A percentile compares a stretch with the other conserved stretches of the same genome.
phyloP scores from a whole-genome alignment of 1,140 invertebrate species.

The Sweltsa coloradensis region DNA sequence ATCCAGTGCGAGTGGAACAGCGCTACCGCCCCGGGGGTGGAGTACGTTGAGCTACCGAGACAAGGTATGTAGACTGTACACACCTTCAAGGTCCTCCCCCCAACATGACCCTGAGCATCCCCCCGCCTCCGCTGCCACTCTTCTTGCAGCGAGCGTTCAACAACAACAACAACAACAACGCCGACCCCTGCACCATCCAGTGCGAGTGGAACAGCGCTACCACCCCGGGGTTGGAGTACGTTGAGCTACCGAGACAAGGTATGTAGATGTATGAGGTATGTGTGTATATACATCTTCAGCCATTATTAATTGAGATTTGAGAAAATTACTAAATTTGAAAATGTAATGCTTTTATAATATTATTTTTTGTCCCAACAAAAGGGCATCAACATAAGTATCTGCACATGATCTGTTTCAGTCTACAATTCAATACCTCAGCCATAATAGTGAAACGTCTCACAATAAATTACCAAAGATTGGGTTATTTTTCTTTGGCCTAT shows the following conservation, averaged over 20 bases:
- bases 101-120: slow-evolving; percentile 23
- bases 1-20: slow-evolving; percentile 24
- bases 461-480: too few species aligned
- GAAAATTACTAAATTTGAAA: too few species aligned
- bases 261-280: too few species aligned
- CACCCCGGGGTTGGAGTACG: slow-evolving; percentile 21
- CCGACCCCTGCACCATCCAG: slow-evolving; percentile 17
- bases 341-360: too few species aligned
- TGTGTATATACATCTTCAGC: too few species aligned
- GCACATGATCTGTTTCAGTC: too few species aligned
- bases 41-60: slow-evolving; percentile 21
- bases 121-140: slow-evolving; percentile 24
- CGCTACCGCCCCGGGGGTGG: slow-evolving; percentile 20
- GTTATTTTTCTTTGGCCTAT: too few species aligned
- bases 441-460: too few species aligned
- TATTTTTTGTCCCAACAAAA: too few species aligned
- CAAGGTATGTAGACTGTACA: slow-evolving; percentile 20
- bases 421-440: too few species aligned
- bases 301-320: too few species aligned
- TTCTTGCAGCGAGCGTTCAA: slow-evolving; percentile 21
- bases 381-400: too few species aligned
- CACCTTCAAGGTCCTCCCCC: slow-evolving; percentile 24
- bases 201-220: slow-evolving; percentile 24
- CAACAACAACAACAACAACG: neutral
- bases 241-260: slow-evolving; percentile 22